A percentile compares a stretch with the other conserved stretches of the same genome.
Evolutionary conservation across 2,797 vertebrate genomes (phyloP).

Genomic region (Bufotes viridis): DNA sequence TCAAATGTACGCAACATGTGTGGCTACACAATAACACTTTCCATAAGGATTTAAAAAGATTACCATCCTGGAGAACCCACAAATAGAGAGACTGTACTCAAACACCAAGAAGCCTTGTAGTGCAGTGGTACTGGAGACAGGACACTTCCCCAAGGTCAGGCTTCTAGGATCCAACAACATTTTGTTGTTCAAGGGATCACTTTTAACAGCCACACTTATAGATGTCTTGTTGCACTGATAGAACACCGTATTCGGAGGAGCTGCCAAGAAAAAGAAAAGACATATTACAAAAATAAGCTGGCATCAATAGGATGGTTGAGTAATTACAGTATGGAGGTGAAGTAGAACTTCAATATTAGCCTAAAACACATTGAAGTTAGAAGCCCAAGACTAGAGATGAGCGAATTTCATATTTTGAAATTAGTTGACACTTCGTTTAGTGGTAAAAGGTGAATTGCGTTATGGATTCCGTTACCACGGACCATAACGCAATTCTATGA

Average conservation of each 20-base stretch:
- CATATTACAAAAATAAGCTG: too few species aligned
- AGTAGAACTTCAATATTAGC: too few species aligned
- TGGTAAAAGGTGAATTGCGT: too few species aligned
- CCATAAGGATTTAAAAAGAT: neutral
- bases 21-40: too few species aligned
- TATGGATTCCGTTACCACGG: too few species aligned
- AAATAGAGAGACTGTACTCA: neutral
- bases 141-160: constrained; percentile 37
- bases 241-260: constrained; percentile 27
- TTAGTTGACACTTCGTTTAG: too few species aligned
- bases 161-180: constrained; percentile 2
- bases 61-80: constrained; percentile 43
- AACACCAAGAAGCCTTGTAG: constrained; percentile 24
- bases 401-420: too few species aligned
- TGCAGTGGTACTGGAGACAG: constrained; percentile 15
- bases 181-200: constrained; percentile 17
- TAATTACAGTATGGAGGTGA: neutral
- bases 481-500: too few species aligned
- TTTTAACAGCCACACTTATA: constrained; percentile 35
- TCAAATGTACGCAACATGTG: too few species aligned
- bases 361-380: too few species aligned
- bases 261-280: neutral
- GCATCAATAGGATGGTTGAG: neutral
- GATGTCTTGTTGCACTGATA: constrained; percentile 27
- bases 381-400: too few species aligned